Evolutionary conservation across 2,113 vertebrate genomes (phyloP), one percentile per base, ranked within the genome.

Genomic region (Sporophila hypoxantha): DNA sequence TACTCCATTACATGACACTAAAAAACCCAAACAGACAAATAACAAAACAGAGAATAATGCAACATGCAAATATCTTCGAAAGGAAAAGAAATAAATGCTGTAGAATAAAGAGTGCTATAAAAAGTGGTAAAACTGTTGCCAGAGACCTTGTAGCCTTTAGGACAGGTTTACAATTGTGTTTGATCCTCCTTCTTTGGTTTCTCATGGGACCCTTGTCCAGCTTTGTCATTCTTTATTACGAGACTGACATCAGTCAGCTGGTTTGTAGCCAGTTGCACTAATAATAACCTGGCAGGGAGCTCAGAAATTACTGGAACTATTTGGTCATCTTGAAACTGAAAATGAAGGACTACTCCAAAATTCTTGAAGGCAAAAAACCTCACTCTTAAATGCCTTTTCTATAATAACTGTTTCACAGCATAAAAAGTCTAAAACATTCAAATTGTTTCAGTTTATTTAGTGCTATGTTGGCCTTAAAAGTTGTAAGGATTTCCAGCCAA

Each of bases 281-380:
- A 94, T 94, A 96, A 96, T 83, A 93, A 90, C 78, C 47, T 95
- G 95, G 95, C 96, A 78, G 30, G 71, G 64, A 92, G 75, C 92
- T 93, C 92, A 96, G 87, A 94, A 94, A 94, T 88, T 89, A 92
- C 91, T 94, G 96, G 95, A 97, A 93, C 76, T 74, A 86, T 85
- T 91, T 88, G 82, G 94, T 95, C 94, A 89, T 95, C 87, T 73
- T 74, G 74, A 94, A 90, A 70, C 64, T 80, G 80, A 94, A 91
- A 90, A 79, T 86, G 39, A 47, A 94, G 32, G 70, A 74, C 70
- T 75, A 41, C 50, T 92, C 91, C 82, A 93, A 80, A 84, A 93
- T 57, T 80, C 82, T 49, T 87, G 49, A 91, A 87, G 78, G 80
- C 71, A 90, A 89, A 94, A 84, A 79, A 57, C 62, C 14, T 53